These are phyloP conservation scores for Augochlora pura DNA, from an alignment of 1,140 invertebrate species.

Conservation along the genomic window DNA sequence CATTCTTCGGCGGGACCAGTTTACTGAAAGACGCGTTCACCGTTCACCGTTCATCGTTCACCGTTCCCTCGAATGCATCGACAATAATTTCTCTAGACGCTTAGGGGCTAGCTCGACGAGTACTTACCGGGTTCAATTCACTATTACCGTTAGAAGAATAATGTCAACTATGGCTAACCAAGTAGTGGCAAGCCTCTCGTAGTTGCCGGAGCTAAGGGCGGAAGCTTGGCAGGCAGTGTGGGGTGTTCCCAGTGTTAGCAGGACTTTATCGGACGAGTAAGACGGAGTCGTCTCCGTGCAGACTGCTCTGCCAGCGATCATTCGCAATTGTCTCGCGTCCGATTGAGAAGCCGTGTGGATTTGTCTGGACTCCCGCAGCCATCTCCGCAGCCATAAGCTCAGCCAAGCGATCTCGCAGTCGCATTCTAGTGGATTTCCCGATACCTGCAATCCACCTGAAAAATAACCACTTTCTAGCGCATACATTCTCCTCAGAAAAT, in stretches of 20 bases:
- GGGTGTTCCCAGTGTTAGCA: slow-evolving; percentile 78
- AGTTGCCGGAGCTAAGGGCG: slow-evolving; percentile 78
- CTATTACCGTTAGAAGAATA: slow-evolving; percentile 65
- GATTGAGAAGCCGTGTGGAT: slow-evolving; percentile 84
- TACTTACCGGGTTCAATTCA: slow-evolving; percentile 55
- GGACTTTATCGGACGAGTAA: slow-evolving; percentile 76
- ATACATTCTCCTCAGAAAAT: too few species aligned
- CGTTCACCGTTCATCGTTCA: background rate
- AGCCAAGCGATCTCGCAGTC: slow-evolving; percentile 94
- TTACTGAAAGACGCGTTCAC: background rate
- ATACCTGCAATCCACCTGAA: slow-evolving; percentile 90
- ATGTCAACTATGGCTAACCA: slow-evolving; percentile 69
- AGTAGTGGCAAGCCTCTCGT: slow-evolving; percentile 67
- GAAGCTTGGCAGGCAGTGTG: slow-evolving; percentile 82
- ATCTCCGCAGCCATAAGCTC: slow-evolving; percentile 91
- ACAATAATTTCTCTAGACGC: background rate
- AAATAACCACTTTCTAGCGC: slow-evolving; percentile 30
- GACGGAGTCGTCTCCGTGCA: slow-evolving; percentile 78
- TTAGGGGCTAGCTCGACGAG: background rate
- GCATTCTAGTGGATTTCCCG: slow-evolving; percentile 91
- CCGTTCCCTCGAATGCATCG: background rate
- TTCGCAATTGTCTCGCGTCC: slow-evolving; percentile 76
- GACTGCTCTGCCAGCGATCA: slow-evolving; percentile 75
- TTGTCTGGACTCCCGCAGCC: slow-evolving; percentile 89
- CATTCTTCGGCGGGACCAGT: background rate